Evolutionary conservation across 2,113 vertebrate genomes (phyloP), one percentile per base, ranked within the genome.

Genomic region (Rhynchomys soricoides): DNA sequence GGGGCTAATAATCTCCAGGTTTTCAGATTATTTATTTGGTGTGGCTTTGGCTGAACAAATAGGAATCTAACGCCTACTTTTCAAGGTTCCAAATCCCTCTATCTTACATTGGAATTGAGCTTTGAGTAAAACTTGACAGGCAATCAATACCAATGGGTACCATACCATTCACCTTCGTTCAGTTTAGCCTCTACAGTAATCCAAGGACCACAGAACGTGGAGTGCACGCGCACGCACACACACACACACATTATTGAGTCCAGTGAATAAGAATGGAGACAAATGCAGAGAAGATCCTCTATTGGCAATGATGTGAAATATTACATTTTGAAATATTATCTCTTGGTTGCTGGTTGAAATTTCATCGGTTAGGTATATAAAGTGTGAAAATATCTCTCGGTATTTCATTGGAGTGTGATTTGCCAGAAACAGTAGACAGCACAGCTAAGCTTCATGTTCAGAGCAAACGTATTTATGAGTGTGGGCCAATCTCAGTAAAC

Each of bases 231-330:
- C n/a, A n/a, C n/a, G n/a, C n/a, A n/a, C n/a, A n/a, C n/a, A n/a
- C 2, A 90, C 77, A 15, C 73, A 89, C 31, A 40, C 24, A 48
- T 83, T 40, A 78, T 3, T 66, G 52, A 94, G 88, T 4, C 64
- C 7, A 92, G 34, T 82, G 34, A 86, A 77, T 52, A 96, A 81
- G 96, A 93, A 29, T 17, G 79, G 91, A 81, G 40, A 64, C 48
- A 79, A 89, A 88, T 71, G 13, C 31, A 95, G 85, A 59, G 40
- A 94, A 95, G 95, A 96, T 66, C 26, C 52, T 92, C 82, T 81
- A 45, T 40, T 85, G 68, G 68, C 94, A 50, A 62, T 78, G 34
- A 11, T 86, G 31, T 89, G 11, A 93, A 90, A 90, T 45, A 96
- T 40, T 94, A 34, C 34, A 59, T 70, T 83, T 89, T 86, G 89